These are phyloP conservation scores for Probosciger aterrimus DNA, from an alignment of 2,113 vertebrate species.

Conservation along the genomic window DNA sequence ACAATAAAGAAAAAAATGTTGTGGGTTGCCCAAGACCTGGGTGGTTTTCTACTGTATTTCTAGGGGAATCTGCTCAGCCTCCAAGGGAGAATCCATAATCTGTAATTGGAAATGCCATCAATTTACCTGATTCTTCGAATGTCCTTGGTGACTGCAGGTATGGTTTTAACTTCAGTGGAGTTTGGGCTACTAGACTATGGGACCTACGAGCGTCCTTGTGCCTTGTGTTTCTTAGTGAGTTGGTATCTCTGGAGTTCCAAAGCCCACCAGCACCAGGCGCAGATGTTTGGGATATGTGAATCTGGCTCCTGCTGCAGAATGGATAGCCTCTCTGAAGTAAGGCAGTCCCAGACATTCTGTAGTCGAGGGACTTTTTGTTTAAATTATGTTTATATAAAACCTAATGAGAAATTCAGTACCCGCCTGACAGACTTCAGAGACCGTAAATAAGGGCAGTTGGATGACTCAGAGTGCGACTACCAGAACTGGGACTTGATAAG, in stretches of 20 bases:
- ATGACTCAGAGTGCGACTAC: neutral
- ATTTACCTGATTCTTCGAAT: neutral
- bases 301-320: neutral
- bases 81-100: neutral
- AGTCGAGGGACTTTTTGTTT: neutral
- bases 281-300: accelerated
- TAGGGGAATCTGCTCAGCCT: neutral
- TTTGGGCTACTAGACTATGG: neutral
- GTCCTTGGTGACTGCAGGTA: neutral
- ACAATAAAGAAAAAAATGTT: neutral
- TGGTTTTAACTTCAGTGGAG: neutral
- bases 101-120: neutral
- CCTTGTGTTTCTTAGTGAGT: neutral
- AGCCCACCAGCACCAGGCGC: neutral
- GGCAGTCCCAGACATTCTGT: neutral
- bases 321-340: neutral
- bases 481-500: neutral
- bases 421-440: neutral
- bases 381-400: neutral
- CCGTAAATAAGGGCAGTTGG: neutral
- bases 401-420: neutral
- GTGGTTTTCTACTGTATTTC: neutral
- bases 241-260: neutral
- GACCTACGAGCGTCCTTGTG: neutral
- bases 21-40: neutral